Conservation (phyloP, 2,113 vertebrate genomes). For the Trematomus loennbergii region DNA sequence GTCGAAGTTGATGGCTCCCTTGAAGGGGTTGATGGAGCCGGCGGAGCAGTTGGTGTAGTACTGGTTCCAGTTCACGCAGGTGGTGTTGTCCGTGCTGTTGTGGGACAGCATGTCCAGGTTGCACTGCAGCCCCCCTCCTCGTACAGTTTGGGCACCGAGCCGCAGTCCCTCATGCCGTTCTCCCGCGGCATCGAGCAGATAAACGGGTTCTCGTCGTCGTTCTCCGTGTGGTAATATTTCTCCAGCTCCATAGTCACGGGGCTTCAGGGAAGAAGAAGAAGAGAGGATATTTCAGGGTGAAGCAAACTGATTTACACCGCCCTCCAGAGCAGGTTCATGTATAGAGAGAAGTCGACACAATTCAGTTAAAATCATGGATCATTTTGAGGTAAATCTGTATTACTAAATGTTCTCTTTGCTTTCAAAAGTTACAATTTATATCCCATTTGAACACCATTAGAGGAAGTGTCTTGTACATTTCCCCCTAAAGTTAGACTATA, state of each 20-base stretch:
- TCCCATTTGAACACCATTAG: not conserved
- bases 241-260: conserved; percentile 87
- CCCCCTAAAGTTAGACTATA: too few species aligned
- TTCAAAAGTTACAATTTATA: not conserved
- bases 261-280: conserved; percentile 70
- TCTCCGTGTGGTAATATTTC: conserved; percentile 95
- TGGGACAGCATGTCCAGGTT: conserved; percentile 89
- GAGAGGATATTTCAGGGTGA: not conserved
- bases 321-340: not conserved
- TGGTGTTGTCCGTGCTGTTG: conserved; percentile 95
- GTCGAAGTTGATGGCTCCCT: conserved; percentile 98
- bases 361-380: not conserved
- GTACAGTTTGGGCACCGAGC: conserved; percentile 87
- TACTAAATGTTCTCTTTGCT: not conserved
- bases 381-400: not conserved
- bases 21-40: conserved; percentile 94
- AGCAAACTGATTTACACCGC: not conserved
- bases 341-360: not conserved
- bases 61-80: conserved; percentile 98
- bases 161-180: conserved; percentile 94
- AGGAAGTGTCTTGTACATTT: not conserved
- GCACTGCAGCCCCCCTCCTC: conserved; percentile 91
- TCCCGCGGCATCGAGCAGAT: conserved; percentile 95
- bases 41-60: conserved; percentile 97
- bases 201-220: conserved; percentile 96